These are phyloP conservation scores for Cetoscarus ocellatus DNA, from an alignment of 2,797 vertebrate species.

Conservation along the genomic window DNA sequence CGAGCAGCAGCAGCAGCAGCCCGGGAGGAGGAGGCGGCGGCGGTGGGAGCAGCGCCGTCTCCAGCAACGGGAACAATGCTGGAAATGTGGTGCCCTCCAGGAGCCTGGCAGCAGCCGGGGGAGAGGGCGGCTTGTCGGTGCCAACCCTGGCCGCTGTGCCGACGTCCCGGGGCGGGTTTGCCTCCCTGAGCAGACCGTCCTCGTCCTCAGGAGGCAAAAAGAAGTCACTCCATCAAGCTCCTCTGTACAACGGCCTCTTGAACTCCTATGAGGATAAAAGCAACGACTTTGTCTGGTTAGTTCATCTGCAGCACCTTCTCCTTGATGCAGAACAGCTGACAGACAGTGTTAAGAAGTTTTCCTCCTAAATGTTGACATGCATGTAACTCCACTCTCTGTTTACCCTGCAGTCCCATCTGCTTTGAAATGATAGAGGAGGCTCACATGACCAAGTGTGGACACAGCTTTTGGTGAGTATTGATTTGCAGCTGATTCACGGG, in stretches of 20 bases:
- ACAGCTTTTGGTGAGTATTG: slow-evolving; percentile 97
- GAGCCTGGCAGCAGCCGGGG: slow-evolving; percentile 53
- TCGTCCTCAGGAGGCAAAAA: slow-evolving; percentile 86
- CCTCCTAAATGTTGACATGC: background rate
- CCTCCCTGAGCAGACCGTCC: slow-evolving; percentile 77
- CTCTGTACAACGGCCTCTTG: slow-evolving; percentile 94
- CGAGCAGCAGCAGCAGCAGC: slow-evolving; percentile 71
- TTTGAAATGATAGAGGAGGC: slow-evolving; percentile 99
- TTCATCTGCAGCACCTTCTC: background rate
- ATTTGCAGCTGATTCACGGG: background rate
- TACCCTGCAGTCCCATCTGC: slow-evolving; percentile 93
- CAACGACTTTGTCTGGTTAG: slow-evolving; percentile 99
- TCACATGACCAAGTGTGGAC: slow-evolving; percentile 99
- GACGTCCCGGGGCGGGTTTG: slow-evolving; percentile 67
- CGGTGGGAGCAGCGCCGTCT: slow-evolving; percentile 67
- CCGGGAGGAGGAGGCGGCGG: slow-evolving; percentile 57
- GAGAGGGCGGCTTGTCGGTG: slow-evolving; percentile 70
- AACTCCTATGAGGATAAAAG: slow-evolving; percentile 98
- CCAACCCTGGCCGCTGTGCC: slow-evolving; percentile 68
- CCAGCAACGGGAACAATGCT: slow-evolving; percentile 76
- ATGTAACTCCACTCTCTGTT: slow-evolving; percentile 9
- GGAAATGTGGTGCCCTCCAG: slow-evolving; percentile 80
- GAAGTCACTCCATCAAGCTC: slow-evolving; percentile 88
- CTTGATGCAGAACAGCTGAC: background rate
- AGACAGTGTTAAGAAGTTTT: slow-evolving; percentile 1